phyloP scores from a whole-genome alignment of 2,113 vertebrate species.

The Xiphorhynchus elegans region DNA sequence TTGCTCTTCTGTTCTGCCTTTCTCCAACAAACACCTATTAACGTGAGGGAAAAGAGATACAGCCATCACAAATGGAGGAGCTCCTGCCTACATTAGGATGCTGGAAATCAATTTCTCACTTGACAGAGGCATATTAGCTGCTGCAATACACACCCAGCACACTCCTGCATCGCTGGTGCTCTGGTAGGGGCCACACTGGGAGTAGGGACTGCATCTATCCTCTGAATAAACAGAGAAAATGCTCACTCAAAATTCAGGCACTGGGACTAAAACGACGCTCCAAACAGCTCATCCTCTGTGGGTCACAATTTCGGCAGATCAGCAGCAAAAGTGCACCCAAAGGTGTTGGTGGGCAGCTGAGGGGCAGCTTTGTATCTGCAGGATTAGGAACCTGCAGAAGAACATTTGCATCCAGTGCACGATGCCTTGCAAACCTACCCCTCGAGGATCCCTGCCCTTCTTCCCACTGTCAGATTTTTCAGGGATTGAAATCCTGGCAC shows the following conservation, averaged over 20 bases:
- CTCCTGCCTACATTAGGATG: background rate
- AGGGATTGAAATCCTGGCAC: background rate
- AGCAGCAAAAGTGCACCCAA: background rate
- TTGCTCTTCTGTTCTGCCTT: background rate
- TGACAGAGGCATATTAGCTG: background rate
- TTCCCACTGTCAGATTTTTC: background rate
- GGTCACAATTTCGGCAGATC: background rate
- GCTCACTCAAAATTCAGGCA: background rate
- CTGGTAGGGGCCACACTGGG: background rate
- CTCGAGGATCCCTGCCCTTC: background rate
- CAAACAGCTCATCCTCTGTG: background rate
- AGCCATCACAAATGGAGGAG: background rate
- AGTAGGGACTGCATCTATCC: background rate
- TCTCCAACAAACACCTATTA: background rate
- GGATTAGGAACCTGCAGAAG: background rate
- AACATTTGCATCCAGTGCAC: background rate
- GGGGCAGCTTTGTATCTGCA: background rate
- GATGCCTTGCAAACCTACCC: background rate
- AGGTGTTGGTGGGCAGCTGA: background rate
- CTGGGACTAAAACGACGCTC: background rate
- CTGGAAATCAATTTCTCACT: background rate
- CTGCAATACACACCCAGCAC: background rate
- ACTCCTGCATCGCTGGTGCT: background rate
- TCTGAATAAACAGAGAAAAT: background rate
- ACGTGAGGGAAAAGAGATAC: rapidly evolving